A percentile compares a stretch with the other conserved stretches of the same genome.
These are phyloP conservation scores for Cryptophagus acutangulus DNA, from an alignment of 2,888 invertebrate genomes.

Conservation along the genomic window DNA sequence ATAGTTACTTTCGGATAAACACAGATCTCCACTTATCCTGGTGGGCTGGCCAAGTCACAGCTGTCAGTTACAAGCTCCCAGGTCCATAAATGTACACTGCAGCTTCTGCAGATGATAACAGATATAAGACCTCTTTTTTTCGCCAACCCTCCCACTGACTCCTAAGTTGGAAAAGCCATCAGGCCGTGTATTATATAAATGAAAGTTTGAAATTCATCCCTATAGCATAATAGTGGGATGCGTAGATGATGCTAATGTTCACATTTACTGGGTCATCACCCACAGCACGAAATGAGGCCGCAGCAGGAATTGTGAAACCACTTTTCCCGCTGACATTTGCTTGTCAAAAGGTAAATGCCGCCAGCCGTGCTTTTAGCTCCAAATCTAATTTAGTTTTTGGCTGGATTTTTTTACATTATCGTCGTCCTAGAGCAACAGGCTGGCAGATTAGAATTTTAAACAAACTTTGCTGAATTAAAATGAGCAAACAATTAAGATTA, in stretches of 20 bases:
- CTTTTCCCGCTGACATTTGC: constrained; percentile 32
- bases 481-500: too few species aligned
- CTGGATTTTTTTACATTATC: too few species aligned
- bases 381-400: constrained; percentile 6
- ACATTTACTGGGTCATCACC: constrained; percentile 39
- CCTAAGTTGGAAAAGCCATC: background rate
- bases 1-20: constrained; percentile 8
- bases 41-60: constrained; percentile 6
- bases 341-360: constrained; percentile 31
- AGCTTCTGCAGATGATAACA: constrained; percentile 9
- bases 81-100: constrained; percentile 8
- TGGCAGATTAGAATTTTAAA: too few species aligned
- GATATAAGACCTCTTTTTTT: constrained; percentile 1
- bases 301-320: constrained; percentile 24
- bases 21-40: constrained; percentile 9
- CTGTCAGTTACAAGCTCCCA: constrained; percentile 3
- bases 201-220: constrained; percentile 13
- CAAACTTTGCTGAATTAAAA: too few species aligned
- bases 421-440: too few species aligned
- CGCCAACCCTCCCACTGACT: too few species aligned
- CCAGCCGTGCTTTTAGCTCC: constrained; percentile 27
- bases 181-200: background rate
- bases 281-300: constrained; percentile 33
- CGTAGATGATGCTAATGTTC: constrained; percentile 27
- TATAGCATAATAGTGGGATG: constrained; percentile 16